Percentiles rank a stretch among this genome's conserved stretches.
These are phyloP conservation scores for Morus bassanus DNA, from an alignment of 2,797 vertebrate species.

Conservation along the genomic window DNA sequence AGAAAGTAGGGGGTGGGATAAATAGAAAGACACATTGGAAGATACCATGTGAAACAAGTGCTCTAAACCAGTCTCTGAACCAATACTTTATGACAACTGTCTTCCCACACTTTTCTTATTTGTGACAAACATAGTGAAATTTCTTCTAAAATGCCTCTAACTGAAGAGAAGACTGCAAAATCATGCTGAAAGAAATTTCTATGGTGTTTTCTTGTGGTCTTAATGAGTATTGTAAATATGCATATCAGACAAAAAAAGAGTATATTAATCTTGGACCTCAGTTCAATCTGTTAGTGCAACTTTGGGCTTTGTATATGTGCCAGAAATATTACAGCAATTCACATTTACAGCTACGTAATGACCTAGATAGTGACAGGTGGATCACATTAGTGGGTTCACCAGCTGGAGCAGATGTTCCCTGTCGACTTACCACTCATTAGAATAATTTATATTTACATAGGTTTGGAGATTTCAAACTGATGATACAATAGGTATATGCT, in stretches of 20 bases:
- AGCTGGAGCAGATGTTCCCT: conserved; percentile 9
- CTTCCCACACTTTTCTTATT: neutral
- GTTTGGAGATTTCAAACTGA: neutral
- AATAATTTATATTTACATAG: neutral
- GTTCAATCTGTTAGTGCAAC: neutral
- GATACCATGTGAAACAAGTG: neutral
- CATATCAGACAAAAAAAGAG: neutral
- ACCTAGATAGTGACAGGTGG: conserved; percentile 31
- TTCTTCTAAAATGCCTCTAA: neutral
- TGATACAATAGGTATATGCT: neutral
- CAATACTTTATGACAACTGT: neutral
- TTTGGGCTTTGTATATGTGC: neutral
- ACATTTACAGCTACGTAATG: neutral
- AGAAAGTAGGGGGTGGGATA: neutral
- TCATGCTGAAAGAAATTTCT: neutral
- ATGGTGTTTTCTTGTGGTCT: neutral
- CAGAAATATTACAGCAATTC: neutral
- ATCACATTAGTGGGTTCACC: conserved; percentile 16
- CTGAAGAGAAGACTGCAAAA: neutral
- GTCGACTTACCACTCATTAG: neutral
- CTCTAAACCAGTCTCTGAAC: neutral
- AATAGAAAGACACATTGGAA: neutral
- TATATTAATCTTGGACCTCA: neutral
- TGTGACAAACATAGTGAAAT: neutral
- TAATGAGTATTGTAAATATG: neutral